Evolutionary conservation across 2,888 invertebrate genomes (phyloP).

Genomic region (Caenorhabditis sp.): DNA sequence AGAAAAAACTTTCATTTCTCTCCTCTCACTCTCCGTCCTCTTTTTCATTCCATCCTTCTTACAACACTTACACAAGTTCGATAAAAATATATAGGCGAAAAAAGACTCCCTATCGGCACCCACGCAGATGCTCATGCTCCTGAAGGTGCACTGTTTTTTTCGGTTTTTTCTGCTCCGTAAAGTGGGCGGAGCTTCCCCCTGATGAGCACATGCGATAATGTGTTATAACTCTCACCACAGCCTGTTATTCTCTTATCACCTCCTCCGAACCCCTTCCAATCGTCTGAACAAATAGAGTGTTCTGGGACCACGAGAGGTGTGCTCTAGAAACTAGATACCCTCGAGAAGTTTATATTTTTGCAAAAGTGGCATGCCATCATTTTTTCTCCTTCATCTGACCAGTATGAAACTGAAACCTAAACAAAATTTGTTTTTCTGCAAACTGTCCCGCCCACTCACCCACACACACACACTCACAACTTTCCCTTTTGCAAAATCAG

Average conservation of each 20-base stretch:
- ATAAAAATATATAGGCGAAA: slow-evolving; percentile 26
- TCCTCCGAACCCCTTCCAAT: background rate
- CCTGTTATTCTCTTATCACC: slow-evolving; percentile 41
- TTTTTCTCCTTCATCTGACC: slow-evolving; percentile 1
- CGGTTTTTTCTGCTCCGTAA: slow-evolving; percentile 23
- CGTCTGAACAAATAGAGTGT: slow-evolving; percentile 13
- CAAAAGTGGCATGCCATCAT: slow-evolving; percentile 1
- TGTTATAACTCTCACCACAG: slow-evolving; percentile 46
- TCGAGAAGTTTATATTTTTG: slow-evolving; percentile 14
- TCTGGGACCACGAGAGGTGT: slow-evolving; percentile 17
- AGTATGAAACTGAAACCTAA: slow-evolving; percentile 6
- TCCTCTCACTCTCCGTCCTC: background rate
- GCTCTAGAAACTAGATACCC: slow-evolving; percentile 39
- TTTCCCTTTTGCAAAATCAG: slow-evolving; percentile 33
- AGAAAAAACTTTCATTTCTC: slow-evolving; percentile 8
- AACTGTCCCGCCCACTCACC: background rate
- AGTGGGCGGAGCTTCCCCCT: slow-evolving; percentile 31
- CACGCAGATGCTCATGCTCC: slow-evolving; percentile 45
- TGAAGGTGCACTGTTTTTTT: slow-evolving; percentile 26
- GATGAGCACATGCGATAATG: slow-evolving; percentile 29
- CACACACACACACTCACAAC: background rate
- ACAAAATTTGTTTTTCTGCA: slow-evolving; percentile 29
- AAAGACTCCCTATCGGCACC: slow-evolving; percentile 35
- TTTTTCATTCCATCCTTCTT: slow-evolving; percentile 1
- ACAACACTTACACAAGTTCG: slow-evolving; percentile 11